phyloP scores from a whole-genome alignment of 2,888 invertebrate genomes.

The Leptinotarsa peninsularis region DNA sequence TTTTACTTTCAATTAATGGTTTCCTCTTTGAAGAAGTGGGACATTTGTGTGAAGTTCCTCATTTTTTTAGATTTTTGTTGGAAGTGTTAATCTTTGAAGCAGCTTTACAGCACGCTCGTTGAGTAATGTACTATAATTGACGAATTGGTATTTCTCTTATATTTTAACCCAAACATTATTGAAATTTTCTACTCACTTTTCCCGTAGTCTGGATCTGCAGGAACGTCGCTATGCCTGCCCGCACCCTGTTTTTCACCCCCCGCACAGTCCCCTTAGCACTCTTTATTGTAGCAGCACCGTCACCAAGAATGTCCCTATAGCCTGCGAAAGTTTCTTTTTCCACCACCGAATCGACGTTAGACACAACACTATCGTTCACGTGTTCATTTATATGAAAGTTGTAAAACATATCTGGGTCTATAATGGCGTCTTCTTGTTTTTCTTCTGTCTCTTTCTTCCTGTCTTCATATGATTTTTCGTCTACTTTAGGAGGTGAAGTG shows the following conservation, averaged over 20 bases:
- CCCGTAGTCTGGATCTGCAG: conserved; percentile 79
- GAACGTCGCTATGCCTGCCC: conserved; percentile 96
- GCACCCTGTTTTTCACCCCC: conserved; percentile 93
- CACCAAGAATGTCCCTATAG: conserved; percentile 77
- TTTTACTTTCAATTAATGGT: too few relatives aligned
- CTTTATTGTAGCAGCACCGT: conserved; percentile 81
- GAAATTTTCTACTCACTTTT: conserved; percentile 74
- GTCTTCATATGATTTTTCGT: conserved; percentile 78
- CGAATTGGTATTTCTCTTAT: too few relatives aligned
- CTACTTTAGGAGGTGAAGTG: conserved; percentile 62
- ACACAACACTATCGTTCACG: conserved; percentile 72
- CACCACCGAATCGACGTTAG: conserved; percentile 61
- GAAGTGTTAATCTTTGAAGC: too few relatives aligned
- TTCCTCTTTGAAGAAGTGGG: too few relatives aligned
- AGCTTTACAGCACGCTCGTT: too few relatives aligned
- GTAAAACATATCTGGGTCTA: conserved; percentile 82
- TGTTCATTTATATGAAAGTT: conserved; percentile 86
- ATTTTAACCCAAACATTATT: too few relatives aligned
- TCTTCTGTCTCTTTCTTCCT: conserved; percentile 68
- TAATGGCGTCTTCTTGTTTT: conserved; percentile 60
- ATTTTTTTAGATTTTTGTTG: too few relatives aligned
- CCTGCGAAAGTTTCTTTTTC: conserved; percentile 80
- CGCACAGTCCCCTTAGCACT: conserved; percentile 94
- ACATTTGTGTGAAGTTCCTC: too few relatives aligned
- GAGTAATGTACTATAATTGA: too few relatives aligned